phyloP scores from a whole-genome alignment of 1,140 invertebrate species.

The Eufriesea mexicana region DNA sequence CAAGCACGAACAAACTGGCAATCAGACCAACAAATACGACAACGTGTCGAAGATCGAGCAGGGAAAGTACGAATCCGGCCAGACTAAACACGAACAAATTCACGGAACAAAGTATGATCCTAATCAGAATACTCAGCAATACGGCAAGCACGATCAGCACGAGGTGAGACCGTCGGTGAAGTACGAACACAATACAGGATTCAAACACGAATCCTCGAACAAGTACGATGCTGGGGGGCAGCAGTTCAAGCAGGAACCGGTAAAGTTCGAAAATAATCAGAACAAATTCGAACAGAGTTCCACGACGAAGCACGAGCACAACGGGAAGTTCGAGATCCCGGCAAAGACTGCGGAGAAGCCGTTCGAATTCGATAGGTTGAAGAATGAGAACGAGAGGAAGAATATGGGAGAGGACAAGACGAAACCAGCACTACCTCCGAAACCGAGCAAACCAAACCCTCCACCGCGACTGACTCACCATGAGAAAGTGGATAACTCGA shows the following conservation, averaged over 20 bases:
- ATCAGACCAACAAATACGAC: slow-evolving; percentile 65
- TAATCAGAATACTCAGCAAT: slow-evolving; percentile 62
- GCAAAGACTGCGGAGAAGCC: slow-evolving; percentile 70
- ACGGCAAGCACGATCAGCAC: slow-evolving; percentile 68
- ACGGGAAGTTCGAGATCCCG: slow-evolving; percentile 69
- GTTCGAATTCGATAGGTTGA: slow-evolving; percentile 75
- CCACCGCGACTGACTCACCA: slow-evolving; percentile 79
- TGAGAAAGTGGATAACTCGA: slow-evolving; percentile 73
- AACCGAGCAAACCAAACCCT: slow-evolving; percentile 80
- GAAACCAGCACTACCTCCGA: slow-evolving; percentile 80
- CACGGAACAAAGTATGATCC: slow-evolving; percentile 67
- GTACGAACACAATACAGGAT: slow-evolving; percentile 69
- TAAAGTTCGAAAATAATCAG: slow-evolving; percentile 59
- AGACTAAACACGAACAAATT: slow-evolving; percentile 62
- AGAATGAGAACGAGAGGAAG: slow-evolving; percentile 70
- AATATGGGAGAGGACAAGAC: slow-evolving; percentile 73
- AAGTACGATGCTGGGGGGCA: slow-evolving; percentile 54
- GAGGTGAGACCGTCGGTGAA: slow-evolving; percentile 54
- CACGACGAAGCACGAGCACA: slow-evolving; percentile 73
- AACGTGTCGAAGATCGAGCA: slow-evolving; percentile 47
- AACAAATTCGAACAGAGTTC: slow-evolving; percentile 67
- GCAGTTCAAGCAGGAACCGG: slow-evolving; percentile 52
- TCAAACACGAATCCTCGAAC: slow-evolving; percentile 63
- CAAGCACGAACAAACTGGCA: slow-evolving; percentile 53
- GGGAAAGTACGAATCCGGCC: slow-evolving; percentile 52